phyloP scores from a whole-genome alignment of 2,797 vertebrate genomes.

The Channa striata region DNA sequence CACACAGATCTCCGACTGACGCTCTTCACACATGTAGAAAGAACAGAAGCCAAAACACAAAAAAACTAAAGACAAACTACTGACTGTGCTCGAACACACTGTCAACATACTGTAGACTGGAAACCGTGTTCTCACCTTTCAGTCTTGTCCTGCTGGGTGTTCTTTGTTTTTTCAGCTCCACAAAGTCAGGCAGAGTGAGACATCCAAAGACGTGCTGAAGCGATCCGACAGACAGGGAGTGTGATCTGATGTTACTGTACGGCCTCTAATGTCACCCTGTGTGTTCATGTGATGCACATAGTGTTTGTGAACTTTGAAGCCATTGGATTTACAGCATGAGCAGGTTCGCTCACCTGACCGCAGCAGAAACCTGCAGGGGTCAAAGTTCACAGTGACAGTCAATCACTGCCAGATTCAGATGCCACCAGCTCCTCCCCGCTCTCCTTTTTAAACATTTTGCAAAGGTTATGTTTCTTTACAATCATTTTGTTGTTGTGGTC shows the following conservation, averaged over 20 bases:
- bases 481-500: no score
- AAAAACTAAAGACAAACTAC: no score
- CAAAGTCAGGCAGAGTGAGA: slow-evolving; percentile 7
- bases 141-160: neutral
- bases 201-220: neutral
- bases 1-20: neutral
- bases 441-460: no score
- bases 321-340: slow-evolving; percentile 65
- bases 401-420: no score
- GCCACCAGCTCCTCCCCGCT: no score
- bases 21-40: no score
- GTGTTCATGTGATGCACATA: slow-evolving; percentile 6
- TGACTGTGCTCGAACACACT: no score
- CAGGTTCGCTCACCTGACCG: slow-evolving; percentile 69
- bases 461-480: no score
- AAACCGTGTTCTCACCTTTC: slow-evolving; percentile 21
- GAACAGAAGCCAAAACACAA: no score
- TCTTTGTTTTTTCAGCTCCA: neutral
- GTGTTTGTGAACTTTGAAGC: slow-evolving; percentile 74
- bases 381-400: slow-evolving; percentile 15
- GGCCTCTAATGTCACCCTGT: neutral
- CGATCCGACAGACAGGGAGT: neutral
- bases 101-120: no score
- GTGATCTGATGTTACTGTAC: neutral
- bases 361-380: slow-evolving; percentile 18